phyloP scores from a whole-genome alignment of 2,113 vertebrate genomes.

The Cebus imitator region DNA sequence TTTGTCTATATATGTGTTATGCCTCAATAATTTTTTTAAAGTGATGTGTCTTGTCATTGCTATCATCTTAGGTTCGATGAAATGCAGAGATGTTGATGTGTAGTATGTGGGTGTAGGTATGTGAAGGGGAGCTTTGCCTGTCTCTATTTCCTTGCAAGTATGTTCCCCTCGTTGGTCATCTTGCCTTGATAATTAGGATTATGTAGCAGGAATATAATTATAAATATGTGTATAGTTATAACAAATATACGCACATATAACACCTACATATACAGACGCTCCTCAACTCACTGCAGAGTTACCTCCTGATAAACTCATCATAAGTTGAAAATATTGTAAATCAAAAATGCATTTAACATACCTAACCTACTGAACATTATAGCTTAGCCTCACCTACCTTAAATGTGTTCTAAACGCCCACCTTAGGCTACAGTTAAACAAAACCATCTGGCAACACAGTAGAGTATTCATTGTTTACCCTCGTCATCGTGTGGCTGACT shows the following conservation, averaged over 20 bases:
- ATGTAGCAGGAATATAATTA: neutral
- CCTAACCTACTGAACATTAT: neutral
- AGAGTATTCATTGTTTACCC: neutral
- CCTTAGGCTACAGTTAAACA: neutral
- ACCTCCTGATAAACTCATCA: neutral
- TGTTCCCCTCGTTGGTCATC: neutral
- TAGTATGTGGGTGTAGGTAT: neutral
- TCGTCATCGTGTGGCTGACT: neutral
- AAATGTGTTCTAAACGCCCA: neutral
- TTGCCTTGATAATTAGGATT: neutral
- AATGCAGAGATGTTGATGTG: neutral
- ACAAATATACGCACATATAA: neutral
- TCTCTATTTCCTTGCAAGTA: neutral
- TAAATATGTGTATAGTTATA: neutral
- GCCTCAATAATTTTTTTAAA: neutral
- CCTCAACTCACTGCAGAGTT: neutral
- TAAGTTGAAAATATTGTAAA: neutral
- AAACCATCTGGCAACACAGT: neutral
- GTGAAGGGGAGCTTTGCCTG: neutral
- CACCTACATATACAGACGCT: neutral
- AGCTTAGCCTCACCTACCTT: neutral
- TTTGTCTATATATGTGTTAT: neutral
- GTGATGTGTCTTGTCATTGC: neutral
- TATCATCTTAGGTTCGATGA: slow-evolving; percentile 20
- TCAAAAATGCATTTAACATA: neutral